Evolutionary conservation across 2,888 invertebrate species (phyloP).

Genomic region (Leptopterna dolabrata): DNA sequence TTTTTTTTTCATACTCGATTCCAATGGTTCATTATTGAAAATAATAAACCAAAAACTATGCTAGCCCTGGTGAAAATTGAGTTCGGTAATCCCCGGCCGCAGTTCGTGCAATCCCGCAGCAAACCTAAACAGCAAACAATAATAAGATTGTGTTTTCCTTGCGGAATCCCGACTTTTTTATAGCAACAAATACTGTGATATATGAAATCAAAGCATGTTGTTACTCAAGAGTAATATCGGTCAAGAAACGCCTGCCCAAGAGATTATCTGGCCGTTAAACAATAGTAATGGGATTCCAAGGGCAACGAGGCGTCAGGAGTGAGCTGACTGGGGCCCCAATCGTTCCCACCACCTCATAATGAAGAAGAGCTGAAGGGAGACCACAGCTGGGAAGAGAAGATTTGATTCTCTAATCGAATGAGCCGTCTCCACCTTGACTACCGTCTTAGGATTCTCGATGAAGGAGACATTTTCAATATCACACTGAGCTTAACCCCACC

Average conservation of each 20-base stretch:
- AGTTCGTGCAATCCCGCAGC: too few relatives aligned
- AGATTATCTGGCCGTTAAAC: background rate
- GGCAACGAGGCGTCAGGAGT: background rate
- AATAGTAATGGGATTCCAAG: background rate
- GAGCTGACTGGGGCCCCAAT: background rate
- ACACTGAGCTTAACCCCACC: background rate
- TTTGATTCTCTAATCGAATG: conserved; percentile 3
- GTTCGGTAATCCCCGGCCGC: too few relatives aligned
- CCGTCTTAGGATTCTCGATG: background rate
- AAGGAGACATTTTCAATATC: background rate
- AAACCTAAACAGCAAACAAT: too few relatives aligned
- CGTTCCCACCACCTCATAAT: too few relatives aligned
- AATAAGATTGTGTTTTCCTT: too few relatives aligned
- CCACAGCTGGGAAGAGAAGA: background rate
- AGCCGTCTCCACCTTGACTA: conserved; percentile 1
- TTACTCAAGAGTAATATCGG: background rate
- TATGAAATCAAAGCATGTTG: background rate
- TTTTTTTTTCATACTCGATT: too few relatives aligned
- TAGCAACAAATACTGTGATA: too few relatives aligned
- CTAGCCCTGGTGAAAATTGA: too few relatives aligned
- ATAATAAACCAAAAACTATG: too few relatives aligned
- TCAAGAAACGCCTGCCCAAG: background rate
- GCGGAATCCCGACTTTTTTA: too few relatives aligned
- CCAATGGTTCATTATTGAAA: too few relatives aligned
- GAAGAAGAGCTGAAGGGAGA: too few relatives aligned